A percentile compares a stretch with the other conserved stretches of the same genome.
These are phyloP conservation scores for Scytalopus superciliaris DNA, from an alignment of 2,113 vertebrate species.

Conservation along the genomic window DNA sequence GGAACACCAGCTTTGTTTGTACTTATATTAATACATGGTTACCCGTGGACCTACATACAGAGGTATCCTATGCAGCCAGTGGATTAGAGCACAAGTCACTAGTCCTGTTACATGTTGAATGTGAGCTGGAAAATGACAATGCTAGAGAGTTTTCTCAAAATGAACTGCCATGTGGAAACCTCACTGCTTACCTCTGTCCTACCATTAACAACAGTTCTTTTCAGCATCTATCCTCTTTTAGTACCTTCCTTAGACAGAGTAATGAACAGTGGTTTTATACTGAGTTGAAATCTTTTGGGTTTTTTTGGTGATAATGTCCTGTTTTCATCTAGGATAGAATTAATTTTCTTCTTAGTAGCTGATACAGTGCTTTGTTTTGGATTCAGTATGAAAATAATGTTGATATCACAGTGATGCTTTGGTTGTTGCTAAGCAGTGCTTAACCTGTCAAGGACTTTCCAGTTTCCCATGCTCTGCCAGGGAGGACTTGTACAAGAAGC, in stretches of 20 bases:
- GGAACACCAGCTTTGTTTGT: slow-evolving; percentile 19
- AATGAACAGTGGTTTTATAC: not conserved
- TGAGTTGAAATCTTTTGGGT: not conserved
- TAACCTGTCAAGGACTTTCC: not conserved
- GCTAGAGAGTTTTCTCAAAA: not conserved
- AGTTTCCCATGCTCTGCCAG: not conserved
- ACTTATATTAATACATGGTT: not conserved
- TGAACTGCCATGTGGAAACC: not conserved
- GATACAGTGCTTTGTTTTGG: not conserved
- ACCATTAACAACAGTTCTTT: not conserved
- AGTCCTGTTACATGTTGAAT: not conserved
- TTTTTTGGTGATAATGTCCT: not conserved
- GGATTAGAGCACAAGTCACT: not conserved
- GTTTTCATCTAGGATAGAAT: rapidly evolving
- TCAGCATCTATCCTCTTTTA: not conserved
- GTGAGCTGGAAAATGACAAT: not conserved
- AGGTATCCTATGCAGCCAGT: not conserved
- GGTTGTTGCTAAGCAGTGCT: not conserved
- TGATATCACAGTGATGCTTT: not conserved
- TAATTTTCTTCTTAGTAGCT: not conserved
- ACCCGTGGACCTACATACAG: not conserved
- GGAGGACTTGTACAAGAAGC: not conserved
- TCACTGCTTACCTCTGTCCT: not conserved
- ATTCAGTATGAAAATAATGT: not conserved
- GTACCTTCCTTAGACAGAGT: not conserved